Percentiles rank a stretch among this genome's conserved stretches.
These are phyloP conservation scores for Horisme vitalbata DNA, from an alignment of 2,888 invertebrate genomes.

Conservation along the genomic window DNA sequence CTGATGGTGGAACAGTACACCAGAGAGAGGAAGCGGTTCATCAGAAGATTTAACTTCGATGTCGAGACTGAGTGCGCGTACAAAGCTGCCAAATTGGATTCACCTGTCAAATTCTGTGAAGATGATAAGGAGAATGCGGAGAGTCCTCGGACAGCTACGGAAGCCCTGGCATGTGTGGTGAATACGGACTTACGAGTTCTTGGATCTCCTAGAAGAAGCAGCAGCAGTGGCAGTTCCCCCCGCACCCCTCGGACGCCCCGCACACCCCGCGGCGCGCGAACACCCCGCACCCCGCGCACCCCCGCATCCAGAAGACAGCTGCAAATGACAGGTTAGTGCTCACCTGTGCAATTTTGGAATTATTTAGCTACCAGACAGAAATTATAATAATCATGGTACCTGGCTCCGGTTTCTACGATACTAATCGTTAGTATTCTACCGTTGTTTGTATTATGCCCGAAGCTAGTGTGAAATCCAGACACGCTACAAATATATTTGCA, in stretches of 20 bases:
- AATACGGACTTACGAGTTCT: conserved; percentile 69
- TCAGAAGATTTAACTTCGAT: conserved; percentile 84
- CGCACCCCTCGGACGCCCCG: conserved; percentile 64
- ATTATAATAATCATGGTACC: conserved; percentile 33
- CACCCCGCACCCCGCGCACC: conserved; percentile 72
- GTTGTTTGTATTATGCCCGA: conserved; percentile 43
- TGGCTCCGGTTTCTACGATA: conserved; percentile 25
- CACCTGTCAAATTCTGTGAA: conserved; percentile 72
- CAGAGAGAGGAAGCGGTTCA: conserved; percentile 82
- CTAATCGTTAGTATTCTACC: conserved; percentile 41
- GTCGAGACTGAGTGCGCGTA: conserved; percentile 72
- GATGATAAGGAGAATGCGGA: conserved; percentile 65
- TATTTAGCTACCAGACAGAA: conserved; percentile 32
- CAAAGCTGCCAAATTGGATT: conserved; percentile 66
- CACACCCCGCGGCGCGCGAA: conserved; percentile 62
- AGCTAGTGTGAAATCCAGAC: conserved; percentile 17
- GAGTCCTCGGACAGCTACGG: conserved; percentile 65
- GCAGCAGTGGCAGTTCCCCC: conserved; percentile 55
- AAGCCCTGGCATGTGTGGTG: conserved; percentile 67
- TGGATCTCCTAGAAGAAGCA: conserved; percentile 66
- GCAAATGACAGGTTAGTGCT: conserved; percentile 76
- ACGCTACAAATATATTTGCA: background rate
- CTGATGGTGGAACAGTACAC: conserved; percentile 83
- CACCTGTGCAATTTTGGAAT: conserved; percentile 28
- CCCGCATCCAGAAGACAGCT: conserved; percentile 78